A percentile compares a stretch with the other conserved stretches of the same genome.
phyloP scores from a whole-genome alignment of 2,888 invertebrate genomes.

The Formica aserva region DNA sequence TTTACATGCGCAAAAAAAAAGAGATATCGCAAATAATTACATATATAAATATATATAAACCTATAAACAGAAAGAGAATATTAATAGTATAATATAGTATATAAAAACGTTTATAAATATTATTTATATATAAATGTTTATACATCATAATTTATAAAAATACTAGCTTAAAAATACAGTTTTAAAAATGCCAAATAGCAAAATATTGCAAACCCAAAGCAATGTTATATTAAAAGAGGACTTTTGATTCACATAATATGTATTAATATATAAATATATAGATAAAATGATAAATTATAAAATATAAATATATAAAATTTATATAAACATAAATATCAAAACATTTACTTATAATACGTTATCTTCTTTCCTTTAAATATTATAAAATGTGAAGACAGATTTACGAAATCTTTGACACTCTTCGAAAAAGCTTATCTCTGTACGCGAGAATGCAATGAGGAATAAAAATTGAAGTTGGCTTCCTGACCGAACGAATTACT shows the following conservation, averaged over 20 bases:
- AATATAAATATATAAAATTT: background rate
- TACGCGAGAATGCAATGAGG: constrained; percentile 30
- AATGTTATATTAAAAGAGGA: background rate
- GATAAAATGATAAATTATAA: background rate
- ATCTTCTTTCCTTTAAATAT: background rate
- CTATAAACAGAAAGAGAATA: background rate
- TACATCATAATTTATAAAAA: constrained; percentile 1
- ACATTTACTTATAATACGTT: background rate
- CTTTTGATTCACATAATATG: background rate
- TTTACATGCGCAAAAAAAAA: background rate
- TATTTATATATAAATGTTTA: background rate
- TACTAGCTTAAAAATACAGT: background rate
- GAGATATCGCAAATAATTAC: background rate
- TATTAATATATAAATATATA: background rate
- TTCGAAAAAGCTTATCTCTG: background rate
- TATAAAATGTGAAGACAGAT: constrained; percentile 7
- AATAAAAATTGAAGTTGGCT: constrained; percentile 49
- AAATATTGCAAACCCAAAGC: background rate
- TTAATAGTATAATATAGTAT: background rate
- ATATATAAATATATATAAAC: background rate
- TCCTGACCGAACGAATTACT: constrained; percentile 50
- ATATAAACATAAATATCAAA: background rate
- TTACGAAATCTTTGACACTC: background rate
- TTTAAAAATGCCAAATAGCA: background rate
- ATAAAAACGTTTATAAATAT: background rate